Base-by-base conservation (phyloP, 2,797 vertebrate genomes). In the Esox masquinongy region DNA sequence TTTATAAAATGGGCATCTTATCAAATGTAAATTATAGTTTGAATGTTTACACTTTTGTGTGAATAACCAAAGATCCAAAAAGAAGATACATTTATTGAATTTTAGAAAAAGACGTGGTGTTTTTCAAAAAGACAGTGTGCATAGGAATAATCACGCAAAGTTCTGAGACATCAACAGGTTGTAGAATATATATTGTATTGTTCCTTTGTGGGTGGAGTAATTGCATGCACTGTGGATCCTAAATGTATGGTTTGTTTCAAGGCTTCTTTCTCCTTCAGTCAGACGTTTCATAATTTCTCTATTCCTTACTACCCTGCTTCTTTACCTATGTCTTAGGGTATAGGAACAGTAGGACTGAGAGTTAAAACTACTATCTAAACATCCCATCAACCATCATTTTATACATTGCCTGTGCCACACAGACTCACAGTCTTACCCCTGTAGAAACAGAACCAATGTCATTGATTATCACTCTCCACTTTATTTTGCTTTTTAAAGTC, bases 321-420 rank as follows among this genome's bases (percentile, higher is more conserved):
- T 29, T 15, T 39, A 3, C 4, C 31, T 24, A n/a, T 63, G 19
- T 61, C 31, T 61, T 6, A 0, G n/a, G 8, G 26, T 51, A n/a
- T 15, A 8, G 26, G 64, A 56, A 9, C 36, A 36, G 26, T 67
- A 36, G 36, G 77, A 74, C 64, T 26, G 73, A 78, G 68, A 56
- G 74, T 63, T 75, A 79, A 73, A 73, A 74, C 22, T 59, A 67
- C 77, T 73, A 75, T 82, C 70, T 59, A 73, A 85, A 80, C 80
- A 77, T 31, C 50, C 78, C 68, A 78, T 78, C 72, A 76, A 64
- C 50, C 59, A 66, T 19, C 19, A 14, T 59, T 72, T 36, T 4
- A n/a, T 5, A 59, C 74, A 74, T 59, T 61, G 53, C 47, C 50
- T 61, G 74, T 47, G 68, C 39, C 15, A 31, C 74, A 72, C 49